Conservation (phyloP, 1,140 invertebrate species). For the Aleiodes sp. region DNA sequence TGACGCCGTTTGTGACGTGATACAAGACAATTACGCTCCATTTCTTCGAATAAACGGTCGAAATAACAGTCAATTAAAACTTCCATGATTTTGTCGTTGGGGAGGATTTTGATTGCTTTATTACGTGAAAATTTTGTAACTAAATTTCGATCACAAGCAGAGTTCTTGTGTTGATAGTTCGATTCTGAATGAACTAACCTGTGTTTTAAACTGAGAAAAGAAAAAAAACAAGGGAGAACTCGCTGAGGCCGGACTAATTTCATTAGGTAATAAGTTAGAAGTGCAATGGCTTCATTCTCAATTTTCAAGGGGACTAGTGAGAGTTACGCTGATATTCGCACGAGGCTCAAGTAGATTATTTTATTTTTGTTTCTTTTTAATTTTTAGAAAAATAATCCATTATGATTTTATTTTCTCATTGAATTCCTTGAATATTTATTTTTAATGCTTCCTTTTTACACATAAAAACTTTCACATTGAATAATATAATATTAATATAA, state of each 20-base stretch:
- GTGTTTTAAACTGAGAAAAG: no score
- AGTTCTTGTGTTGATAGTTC: slow-evolving; percentile 33
- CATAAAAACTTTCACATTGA: no score
- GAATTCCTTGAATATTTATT: background rate
- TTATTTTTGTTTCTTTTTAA: background rate
- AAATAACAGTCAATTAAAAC: slow-evolving; percentile 76
- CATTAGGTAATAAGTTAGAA: slow-evolving; percentile 49
- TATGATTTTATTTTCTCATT: background rate
- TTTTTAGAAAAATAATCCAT: no score
- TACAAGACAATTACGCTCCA: slow-evolving; percentile 73
- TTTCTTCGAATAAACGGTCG: slow-evolving; percentile 71
- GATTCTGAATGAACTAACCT: slow-evolving; percentile 41
- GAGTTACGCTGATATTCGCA: background rate
- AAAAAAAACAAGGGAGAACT: slow-evolving; percentile 35
- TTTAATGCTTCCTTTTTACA: no score
- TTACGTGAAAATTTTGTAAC: no score
- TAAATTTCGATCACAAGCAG: no score
- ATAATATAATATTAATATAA: no score
- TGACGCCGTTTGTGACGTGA: slow-evolving; percentile 72
- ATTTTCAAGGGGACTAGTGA: background rate
- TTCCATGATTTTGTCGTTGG: slow-evolving; percentile 67
- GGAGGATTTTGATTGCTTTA: slow-evolving; percentile 16
- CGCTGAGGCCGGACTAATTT: slow-evolving; percentile 47
- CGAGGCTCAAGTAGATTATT: background rate
- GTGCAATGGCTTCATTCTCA: slow-evolving; percentile 51